phyloP scores from a whole-genome alignment of 1,140 invertebrate species.

The Nixonia krombeini region DNA sequence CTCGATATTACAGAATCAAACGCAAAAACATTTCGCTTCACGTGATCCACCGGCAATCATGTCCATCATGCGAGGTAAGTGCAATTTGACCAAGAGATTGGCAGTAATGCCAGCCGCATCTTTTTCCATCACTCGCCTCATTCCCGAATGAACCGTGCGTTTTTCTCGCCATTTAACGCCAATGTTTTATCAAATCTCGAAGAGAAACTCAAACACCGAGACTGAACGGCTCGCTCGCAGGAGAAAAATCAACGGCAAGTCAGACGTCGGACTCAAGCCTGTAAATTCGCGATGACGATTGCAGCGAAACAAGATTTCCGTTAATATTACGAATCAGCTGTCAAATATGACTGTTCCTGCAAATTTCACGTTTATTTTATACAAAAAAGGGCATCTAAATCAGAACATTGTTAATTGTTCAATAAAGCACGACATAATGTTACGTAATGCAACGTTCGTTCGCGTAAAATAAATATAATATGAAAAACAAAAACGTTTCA shows the following conservation, averaged over 20 bases:
- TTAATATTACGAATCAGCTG: no score
- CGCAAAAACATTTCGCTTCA: conserved; percentile 24
- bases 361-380: no score
- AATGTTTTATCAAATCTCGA: conserved; percentile 26
- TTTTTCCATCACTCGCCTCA: conserved; percentile 31
- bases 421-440: no score
- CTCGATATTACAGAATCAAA: conserved; percentile 23
- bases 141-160: conserved; percentile 24
- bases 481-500: no score
- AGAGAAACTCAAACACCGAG: conserved; percentile 17
- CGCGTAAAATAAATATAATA: no score
- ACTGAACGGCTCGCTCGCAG: conserved; percentile 20
- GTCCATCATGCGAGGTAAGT: conserved; percentile 26
- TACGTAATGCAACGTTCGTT: no score
- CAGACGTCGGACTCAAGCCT: no score
- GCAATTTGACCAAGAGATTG: conserved; percentile 24
- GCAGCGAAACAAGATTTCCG: no score
- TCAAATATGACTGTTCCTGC: no score
- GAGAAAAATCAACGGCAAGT: conserved; percentile 44
- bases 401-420: no score
- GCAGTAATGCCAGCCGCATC: conserved; percentile 14
- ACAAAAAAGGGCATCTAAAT: no score
- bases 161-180: conserved; percentile 32
- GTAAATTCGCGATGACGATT: no score
- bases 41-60: conserved; percentile 30